Evolutionary conservation across 2,888 invertebrate genomes (phyloP).

Genomic region (Steromphala cineraria): DNA sequence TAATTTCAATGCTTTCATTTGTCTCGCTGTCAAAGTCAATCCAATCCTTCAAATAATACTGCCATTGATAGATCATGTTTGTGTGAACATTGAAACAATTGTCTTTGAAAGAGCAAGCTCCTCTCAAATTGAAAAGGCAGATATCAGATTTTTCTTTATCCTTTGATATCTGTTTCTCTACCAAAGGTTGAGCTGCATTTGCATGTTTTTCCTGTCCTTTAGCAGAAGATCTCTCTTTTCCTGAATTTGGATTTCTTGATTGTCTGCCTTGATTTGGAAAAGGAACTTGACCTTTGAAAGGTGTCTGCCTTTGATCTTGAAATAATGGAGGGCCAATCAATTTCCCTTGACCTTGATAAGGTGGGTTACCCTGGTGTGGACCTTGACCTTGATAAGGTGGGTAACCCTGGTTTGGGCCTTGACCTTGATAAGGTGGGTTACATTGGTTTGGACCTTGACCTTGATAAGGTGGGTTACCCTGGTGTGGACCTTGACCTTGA

Average conservation of each 20-base stretch:
- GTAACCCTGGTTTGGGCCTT: no score
- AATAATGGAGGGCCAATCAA: no score
- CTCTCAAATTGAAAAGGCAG: constrained; percentile 45
- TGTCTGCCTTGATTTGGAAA: no score
- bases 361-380: no score
- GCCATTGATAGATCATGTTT: constrained; percentile 52
- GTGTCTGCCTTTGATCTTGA: neutral
- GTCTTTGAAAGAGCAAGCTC: constrained; percentile 44
- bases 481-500: no score
- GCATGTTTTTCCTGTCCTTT: no score
- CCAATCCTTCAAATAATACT: constrained; percentile 41
- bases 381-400: no score
- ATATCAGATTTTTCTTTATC: constrained; percentile 30
- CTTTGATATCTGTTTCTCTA: neutral
- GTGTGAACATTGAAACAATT: constrained; percentile 44
- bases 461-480: no score
- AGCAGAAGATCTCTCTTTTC: no score
- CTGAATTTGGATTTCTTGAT: neutral
- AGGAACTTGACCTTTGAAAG: neutral
- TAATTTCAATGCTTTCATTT: constrained; percentile 42
- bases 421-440: no score
- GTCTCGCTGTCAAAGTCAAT: constrained; percentile 28
- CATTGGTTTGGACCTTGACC: no score
- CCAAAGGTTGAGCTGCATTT: neutral
- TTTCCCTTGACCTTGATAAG: no score